A percentile compares a stretch with the other conserved stretches of the same genome.
Conservation (phyloP, 2,888 invertebrate genomes). For the Nemotelus pantherinus region DNA sequence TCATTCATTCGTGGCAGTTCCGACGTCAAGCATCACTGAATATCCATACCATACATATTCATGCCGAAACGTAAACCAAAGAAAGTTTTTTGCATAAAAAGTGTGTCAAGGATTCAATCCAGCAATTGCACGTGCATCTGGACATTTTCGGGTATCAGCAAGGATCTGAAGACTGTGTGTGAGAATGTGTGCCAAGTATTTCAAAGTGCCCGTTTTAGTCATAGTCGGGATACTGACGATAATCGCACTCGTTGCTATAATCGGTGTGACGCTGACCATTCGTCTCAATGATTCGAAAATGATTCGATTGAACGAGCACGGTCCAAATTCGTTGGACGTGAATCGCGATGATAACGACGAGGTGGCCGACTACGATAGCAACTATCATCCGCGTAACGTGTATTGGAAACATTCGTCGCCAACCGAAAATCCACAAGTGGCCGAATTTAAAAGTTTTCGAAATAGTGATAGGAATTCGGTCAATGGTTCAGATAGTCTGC, state of each 20-base stretch:
- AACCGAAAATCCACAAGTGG: conserved; percentile 32
- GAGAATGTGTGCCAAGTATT: conserved; percentile 63
- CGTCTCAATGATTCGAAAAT: conserved; percentile 64
- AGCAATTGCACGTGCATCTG: background rate
- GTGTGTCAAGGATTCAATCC: conserved; percentile 29
- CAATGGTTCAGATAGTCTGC: conserved; percentile 27
- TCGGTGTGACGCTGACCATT: conserved; percentile 67
- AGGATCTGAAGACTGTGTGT: background rate
- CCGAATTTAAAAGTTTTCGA: conserved; percentile 33
- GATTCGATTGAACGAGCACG: conserved; percentile 59
- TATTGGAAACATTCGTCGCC: conserved; percentile 52
- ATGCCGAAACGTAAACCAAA: background rate
- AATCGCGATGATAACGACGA: conserved; percentile 27
- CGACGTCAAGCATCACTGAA: background rate
- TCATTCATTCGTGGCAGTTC: conserved; percentile 25
- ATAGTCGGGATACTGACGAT: conserved; percentile 65
- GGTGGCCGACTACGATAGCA: conserved; percentile 55
- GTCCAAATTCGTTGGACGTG: conserved; percentile 32
- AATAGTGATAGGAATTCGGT: background rate
- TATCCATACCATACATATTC: background rate
- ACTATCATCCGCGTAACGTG: conserved; percentile 62
- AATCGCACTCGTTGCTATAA: conserved; percentile 67
- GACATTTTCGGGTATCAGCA: conserved; percentile 2
- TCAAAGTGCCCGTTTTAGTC: conserved; percentile 63
- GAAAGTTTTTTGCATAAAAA: conserved; percentile 15